phyloP scores from a whole-genome alignment of 2,113 vertebrate species.

The Choloepus hoffmanni region DNA sequence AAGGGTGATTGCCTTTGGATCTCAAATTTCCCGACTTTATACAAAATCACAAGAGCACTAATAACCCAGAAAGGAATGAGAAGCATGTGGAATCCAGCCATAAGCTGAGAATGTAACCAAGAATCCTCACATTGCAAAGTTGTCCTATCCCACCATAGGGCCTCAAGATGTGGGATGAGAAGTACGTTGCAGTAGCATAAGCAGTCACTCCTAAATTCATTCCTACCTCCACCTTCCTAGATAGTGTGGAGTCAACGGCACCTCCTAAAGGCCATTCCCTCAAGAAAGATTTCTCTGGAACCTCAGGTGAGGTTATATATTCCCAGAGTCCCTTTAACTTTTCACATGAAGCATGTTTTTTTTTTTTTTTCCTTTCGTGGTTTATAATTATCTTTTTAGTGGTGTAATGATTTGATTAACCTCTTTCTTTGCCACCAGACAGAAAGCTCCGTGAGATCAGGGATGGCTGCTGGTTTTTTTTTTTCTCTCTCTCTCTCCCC shows the following conservation, averaged over 20 bases:
- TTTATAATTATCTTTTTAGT: neutral
- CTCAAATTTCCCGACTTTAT: neutral
- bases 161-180: neutral
- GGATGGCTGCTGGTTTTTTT: neutral
- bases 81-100: neutral
- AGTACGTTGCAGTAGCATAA: neutral
- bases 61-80: neutral
- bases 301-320: neutral
- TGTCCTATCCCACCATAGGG: neutral
- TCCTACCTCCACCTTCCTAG: neutral
- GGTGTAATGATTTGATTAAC: neutral
- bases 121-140: neutral
- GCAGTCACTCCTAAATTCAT: neutral
- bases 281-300: neutral
- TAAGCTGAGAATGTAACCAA: neutral
- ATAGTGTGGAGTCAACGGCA: neutral
- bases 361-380: neutral
- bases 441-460: neutral
- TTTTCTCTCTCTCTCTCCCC: neutral
- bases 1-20: neutral
- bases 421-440: neutral
- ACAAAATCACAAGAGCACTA: neutral
- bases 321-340: neutral
- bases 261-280: neutral
- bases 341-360: neutral